Percentiles rank a stretch among this genome's conserved stretches.
Conservation (phyloP, 1,140 invertebrate genomes). For the Pissodes strobi region DNA sequence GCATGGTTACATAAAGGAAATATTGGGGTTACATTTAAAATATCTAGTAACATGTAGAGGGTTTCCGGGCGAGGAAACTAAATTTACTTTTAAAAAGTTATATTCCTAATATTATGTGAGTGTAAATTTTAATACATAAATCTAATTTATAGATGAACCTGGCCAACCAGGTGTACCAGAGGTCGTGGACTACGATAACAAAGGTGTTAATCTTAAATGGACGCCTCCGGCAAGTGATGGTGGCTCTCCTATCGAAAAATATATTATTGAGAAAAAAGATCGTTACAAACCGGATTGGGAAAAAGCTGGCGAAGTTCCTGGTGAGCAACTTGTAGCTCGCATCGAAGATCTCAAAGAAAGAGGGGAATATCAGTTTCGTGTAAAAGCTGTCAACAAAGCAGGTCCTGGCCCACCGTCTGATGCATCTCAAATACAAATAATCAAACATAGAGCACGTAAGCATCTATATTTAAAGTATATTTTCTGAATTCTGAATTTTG, state of each 20-base stretch:
- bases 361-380: conserved; percentile 92
- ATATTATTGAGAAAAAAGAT: conserved; percentile 97
- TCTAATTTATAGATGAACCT: conserved; percentile 68
- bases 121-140: neutral
- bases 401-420: conserved; percentile 93
- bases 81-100: no score
- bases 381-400: conserved; percentile 96
- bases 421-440: conserved; percentile 87
- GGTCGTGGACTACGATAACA: conserved; percentile 90
- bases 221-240: conserved; percentile 88
- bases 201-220: conserved; percentile 94
- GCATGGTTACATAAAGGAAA: no score
- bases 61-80: no score
- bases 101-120: no score
- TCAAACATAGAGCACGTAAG: conserved; percentile 87
- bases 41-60: no score
- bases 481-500: neutral
- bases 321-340: conserved; percentile 75
- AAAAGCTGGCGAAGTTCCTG: conserved; percentile 78
- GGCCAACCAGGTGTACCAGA: conserved; percentile 88
- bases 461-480: no score
- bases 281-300: conserved; percentile 80
- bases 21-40: no score
- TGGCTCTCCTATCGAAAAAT: conserved; percentile 94
- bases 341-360: conserved; percentile 88